Evolutionary conservation across 1,140 invertebrate species (phyloP).

Genomic region (Drosophila sechellia): DNA sequence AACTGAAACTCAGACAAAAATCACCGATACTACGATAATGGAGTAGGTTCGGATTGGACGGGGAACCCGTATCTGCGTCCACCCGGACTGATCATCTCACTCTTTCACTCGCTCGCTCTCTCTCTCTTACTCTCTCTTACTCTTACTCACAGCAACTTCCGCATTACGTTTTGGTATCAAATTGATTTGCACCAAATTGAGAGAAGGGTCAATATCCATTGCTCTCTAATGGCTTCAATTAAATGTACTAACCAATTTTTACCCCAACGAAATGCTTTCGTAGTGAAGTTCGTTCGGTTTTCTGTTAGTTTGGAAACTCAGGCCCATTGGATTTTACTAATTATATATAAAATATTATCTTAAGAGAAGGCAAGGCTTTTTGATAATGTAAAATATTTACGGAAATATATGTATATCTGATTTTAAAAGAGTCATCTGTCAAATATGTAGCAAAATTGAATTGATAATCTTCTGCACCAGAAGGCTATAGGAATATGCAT

Average conservation of each 20-base stretch:
- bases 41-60: slow-evolving; percentile 9
- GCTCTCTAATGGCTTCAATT: slow-evolving; percentile 56
- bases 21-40: slow-evolving; percentile 58
- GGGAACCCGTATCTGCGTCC: slow-evolving; percentile 34
- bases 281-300: no score
- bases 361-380: no score
- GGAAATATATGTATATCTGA: no score
- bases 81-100: slow-evolving; percentile 1
- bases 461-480: neutral
- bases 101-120: neutral
- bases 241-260: slow-evolving; percentile 42
- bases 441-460: no score
- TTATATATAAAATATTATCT: no score
- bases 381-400: no score
- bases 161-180: slow-evolving; percentile 35
- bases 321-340: no score
- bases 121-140: neutral
- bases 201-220: neutral
- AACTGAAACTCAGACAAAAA: slow-evolving; percentile 11
- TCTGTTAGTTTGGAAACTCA: no score
- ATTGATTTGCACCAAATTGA: slow-evolving; percentile 24
- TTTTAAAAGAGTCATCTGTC: no score
- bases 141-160: slow-evolving; percentile 32
- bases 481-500: neutral
- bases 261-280: neutral